phyloP scores from a whole-genome alignment of 2,888 invertebrate species.

The Choreutis nemorana region DNA sequence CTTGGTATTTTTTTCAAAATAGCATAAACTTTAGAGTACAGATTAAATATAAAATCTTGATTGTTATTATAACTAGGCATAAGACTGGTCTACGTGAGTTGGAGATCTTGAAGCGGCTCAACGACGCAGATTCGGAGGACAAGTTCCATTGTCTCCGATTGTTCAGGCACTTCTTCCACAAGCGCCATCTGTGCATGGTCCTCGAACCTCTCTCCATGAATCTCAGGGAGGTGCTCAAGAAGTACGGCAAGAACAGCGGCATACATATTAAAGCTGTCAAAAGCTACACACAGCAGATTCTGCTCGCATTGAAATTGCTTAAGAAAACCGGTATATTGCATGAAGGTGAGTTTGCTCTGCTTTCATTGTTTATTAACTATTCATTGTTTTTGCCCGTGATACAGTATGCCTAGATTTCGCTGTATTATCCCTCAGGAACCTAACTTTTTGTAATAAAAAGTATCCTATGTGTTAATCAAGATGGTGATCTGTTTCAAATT shows the following conservation, averaged over 20 bases:
- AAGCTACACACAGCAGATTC: constrained; percentile 95
- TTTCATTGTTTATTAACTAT: background rate
- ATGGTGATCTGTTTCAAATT: too few species aligned
- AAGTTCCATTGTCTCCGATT: constrained; percentile 95
- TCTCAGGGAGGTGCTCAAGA: constrained; percentile 90
- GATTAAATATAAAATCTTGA: too few species aligned
- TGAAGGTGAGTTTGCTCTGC: constrained; percentile 65
- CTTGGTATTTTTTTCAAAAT: too few species aligned
- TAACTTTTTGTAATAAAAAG: too few species aligned
- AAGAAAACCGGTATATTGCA: constrained; percentile 96
- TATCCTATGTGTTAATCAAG: too few species aligned
- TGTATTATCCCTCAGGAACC: too few species aligned
- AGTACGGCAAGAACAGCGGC: constrained; percentile 98
- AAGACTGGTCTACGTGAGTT: constrained; percentile 97
- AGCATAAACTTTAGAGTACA: too few species aligned
- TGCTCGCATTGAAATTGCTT: constrained; percentile 91
- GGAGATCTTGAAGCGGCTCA: constrained; percentile 92
- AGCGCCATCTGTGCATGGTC: constrained; percentile 98
- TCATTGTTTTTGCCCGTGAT: background rate
- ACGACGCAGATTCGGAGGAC: constrained; percentile 97
- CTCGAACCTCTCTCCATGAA: constrained; percentile 97
- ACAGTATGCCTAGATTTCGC: background rate
- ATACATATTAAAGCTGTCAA: constrained; percentile 97
- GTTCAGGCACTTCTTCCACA: constrained; percentile 96
- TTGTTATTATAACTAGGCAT: too few species aligned